Evolutionary conservation across 2,888 invertebrate genomes (phyloP), one percentile per base, ranked within the genome.

Genomic region (Phymatocera aterrima): DNA sequence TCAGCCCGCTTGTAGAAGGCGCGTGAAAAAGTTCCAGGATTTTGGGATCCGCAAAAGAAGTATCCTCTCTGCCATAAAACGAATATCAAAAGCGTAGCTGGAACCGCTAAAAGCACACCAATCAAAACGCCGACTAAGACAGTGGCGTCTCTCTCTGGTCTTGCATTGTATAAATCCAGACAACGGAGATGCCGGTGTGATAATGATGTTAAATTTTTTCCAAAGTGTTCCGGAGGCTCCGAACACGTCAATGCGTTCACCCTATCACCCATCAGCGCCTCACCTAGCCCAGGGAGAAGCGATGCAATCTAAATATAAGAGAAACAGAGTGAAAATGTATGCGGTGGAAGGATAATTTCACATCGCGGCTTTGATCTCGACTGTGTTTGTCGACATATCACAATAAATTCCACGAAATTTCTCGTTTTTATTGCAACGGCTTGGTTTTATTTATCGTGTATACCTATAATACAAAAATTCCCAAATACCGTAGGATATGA

Each of bases 1-100:
- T 93, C 92, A 0, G 95, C 92, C 60, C 94, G 91, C 85, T 94
- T 94, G 90, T 96, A 96, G 88, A 95, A 94, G 0, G 95, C 94
- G 12, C 95, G 91, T 0, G 94, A 94, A 78, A 93, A 94, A 37
- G 93, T 92, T 0, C 93, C 92, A 0, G 94, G 94, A 0, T 93
- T 93, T 1, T 92, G 92, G 2, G 92, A 91, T 0, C 93, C 92
- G 64, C 93, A 90, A 84, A 93, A 90, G 88, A 95, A 94, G 91
- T 94, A 94, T 0, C 95, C 94, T 60, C 93, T 93, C 80, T 93
- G 92, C 92, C 95, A 93, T 46, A 94, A 90, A 46, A 94, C 84
- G 83, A 94, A 90, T 15, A 94, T 83, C 0, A 92, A 92, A 12
- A 96, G 87, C 80, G 94, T 92, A 10, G 95, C 85, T 0, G 96